Conservation (phyloP, 2,888 invertebrate species). For the Himalopsyche anomala region DNA sequence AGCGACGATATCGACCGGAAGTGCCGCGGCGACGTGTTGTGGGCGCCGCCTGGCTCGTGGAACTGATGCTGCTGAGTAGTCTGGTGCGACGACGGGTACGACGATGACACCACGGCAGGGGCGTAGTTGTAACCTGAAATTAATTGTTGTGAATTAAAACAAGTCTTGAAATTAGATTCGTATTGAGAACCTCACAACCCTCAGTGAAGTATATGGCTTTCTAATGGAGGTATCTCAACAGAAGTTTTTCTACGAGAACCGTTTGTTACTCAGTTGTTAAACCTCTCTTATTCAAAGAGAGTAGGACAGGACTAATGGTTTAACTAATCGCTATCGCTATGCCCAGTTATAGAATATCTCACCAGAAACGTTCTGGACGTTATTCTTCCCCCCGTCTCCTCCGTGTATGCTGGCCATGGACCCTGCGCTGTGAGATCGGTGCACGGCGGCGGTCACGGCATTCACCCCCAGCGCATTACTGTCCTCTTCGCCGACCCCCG, state of each 20-base stretch:
- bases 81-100: conserved; percentile 45
- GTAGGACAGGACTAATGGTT: too few species aligned
- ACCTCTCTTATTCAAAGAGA: too few species aligned
- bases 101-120: conserved; percentile 37
- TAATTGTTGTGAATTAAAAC: too few species aligned
- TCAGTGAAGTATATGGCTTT: too few species aligned
- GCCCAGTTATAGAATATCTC: background rate
- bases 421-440: conserved; percentile 64
- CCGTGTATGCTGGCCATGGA: conserved; percentile 62
- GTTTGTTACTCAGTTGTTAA: too few species aligned
- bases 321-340: too few species aligned
- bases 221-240: too few species aligned
- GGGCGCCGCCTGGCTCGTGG: conserved; percentile 28
- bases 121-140: conserved; percentile 62
- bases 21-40: conserved; percentile 60
- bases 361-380: conserved; percentile 65
- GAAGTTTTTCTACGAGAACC: too few species aligned
- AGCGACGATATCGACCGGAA: conserved; percentile 56
- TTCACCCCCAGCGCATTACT: background rate
- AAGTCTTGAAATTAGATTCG: too few species aligned
- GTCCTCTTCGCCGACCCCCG: conserved; percentile 29
- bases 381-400: conserved; percentile 59
- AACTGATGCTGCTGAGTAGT: conserved; percentile 23
- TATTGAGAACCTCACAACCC: too few species aligned
- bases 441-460: conserved; percentile 50